A percentile compares a stretch with the other conserved stretches of the same genome.
These are phyloP conservation scores for Oasisia sp. DNA, from an alignment of 2,888 invertebrate species.

Conservation along the genomic window DNA sequence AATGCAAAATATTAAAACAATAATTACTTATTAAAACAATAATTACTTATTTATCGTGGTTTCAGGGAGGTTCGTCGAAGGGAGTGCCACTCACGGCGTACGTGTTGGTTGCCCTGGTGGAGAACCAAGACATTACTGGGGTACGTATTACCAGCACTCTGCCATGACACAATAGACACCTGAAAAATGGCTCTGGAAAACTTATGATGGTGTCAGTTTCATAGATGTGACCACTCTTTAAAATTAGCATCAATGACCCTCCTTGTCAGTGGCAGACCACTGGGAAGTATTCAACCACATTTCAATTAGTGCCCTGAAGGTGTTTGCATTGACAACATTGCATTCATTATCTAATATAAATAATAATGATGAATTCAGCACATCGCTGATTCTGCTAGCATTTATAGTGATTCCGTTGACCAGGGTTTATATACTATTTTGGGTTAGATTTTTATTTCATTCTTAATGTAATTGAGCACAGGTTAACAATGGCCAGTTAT, in stretches of 20 bases:
- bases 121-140: slow-evolving; percentile 57
- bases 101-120: slow-evolving; percentile 80
- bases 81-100: slow-evolving; percentile 84
- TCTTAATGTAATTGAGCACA: too few species aligned
- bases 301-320: background rate
- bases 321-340: background rate
- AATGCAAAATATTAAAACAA: background rate
- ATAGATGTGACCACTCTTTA: too few species aligned
- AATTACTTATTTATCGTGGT: slow-evolving; percentile 13
- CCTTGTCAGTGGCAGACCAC: background rate
- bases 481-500: background rate
- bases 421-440: too few species aligned
- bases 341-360: background rate
- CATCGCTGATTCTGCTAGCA: too few species aligned
- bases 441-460: too few species aligned
- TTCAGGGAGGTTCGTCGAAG: slow-evolving; percentile 74
- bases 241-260: too few species aligned
- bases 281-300: background rate
- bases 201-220: too few species aligned
- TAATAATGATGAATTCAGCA: too few species aligned
- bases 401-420: too few species aligned
- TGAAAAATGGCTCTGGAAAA: background rate
- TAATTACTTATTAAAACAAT: too few species aligned
- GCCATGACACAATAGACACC: background rate
- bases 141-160: background rate